phyloP scores from a whole-genome alignment of 1,140 invertebrate genomes.

The Hyles euphorbiae region DNA sequence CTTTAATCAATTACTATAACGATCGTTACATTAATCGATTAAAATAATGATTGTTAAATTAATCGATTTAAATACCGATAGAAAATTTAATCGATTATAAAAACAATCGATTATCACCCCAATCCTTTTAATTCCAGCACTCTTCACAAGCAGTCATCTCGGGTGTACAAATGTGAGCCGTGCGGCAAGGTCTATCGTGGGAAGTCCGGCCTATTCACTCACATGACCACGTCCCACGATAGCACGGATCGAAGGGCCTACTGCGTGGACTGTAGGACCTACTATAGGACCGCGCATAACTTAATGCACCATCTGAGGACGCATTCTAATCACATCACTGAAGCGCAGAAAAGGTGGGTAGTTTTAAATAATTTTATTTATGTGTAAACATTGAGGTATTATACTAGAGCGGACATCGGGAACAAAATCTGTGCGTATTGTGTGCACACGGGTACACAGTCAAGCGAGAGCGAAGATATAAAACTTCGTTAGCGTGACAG shows the following conservation, averaged over 20 bases:
- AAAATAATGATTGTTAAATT: too few relatives aligned
- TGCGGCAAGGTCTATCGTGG: slow-evolving; percentile 43
- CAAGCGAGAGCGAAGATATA: too few relatives aligned
- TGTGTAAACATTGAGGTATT: too few relatives aligned
- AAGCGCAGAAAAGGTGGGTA: slow-evolving; percentile 32
- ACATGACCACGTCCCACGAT: slow-evolving; percentile 24
- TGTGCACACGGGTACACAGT: too few relatives aligned
- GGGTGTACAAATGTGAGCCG: slow-evolving; percentile 30
- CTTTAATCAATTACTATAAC: too few relatives aligned
- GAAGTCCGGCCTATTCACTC: slow-evolving; percentile 35
- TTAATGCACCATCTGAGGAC: slow-evolving; percentile 38
- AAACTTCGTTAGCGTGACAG: too few relatives aligned
- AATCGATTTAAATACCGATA: too few relatives aligned
- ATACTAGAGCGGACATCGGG: too few relatives aligned
- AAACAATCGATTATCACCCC: too few relatives aligned
- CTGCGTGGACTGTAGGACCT: slow-evolving; percentile 38
- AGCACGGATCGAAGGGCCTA: slow-evolving; percentile 1
- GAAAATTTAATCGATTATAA: too few relatives aligned
- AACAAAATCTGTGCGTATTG: too few relatives aligned
- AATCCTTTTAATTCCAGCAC: slow-evolving; percentile 25
- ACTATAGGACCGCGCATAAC: slow-evolving; percentile 26
- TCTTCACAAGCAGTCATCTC: slow-evolving; percentile 35
- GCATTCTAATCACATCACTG: slow-evolving; percentile 34
- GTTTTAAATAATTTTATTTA: not conserved
- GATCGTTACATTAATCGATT: too few relatives aligned